A percentile compares a stretch with the other conserved stretches of the same genome.
These are phyloP conservation scores for Nansenia antarctica DNA, from an alignment of 2,113 vertebrate species.

Conservation along the genomic window DNA sequence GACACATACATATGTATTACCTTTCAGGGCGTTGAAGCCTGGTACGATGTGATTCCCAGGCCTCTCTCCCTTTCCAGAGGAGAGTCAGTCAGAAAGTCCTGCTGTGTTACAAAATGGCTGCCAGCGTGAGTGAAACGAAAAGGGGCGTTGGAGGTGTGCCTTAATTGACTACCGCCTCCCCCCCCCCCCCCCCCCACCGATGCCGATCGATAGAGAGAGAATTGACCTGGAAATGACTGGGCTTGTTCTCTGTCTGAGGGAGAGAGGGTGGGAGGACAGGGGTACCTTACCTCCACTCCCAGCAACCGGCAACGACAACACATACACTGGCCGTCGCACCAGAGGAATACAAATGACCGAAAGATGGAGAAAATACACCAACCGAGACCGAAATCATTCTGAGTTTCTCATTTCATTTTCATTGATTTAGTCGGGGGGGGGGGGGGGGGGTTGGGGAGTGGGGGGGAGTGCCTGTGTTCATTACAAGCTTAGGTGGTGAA, in stretches of 20 bases:
- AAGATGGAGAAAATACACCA: too few relatives aligned
- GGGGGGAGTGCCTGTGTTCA: background rate
- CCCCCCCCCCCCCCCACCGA: too few relatives aligned
- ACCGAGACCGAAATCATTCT: background rate
- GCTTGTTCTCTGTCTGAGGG: background rate
- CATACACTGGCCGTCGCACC: too few relatives aligned
- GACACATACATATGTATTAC: too few relatives aligned
- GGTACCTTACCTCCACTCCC: too few relatives aligned
- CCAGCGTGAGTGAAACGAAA: constrained; percentile 12
- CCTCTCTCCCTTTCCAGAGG: background rate
- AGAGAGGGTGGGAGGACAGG: too few relatives aligned
- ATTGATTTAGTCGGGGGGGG: too few relatives aligned
- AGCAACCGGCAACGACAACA: too few relatives aligned
- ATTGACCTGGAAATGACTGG: constrained; percentile 15
- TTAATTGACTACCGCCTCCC: constrained; percentile 15
- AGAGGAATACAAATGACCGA: background rate
- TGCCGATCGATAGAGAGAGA: constrained; percentile 8
- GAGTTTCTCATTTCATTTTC: background rate
- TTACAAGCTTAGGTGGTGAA: background rate
- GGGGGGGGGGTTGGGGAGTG: too few relatives aligned
- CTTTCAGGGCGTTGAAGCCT: background rate
- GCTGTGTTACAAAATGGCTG: constrained; percentile 3
- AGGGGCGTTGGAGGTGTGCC: background rate
- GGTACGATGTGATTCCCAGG: background rate
- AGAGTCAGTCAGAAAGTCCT: background rate